Evolutionary conservation across 1,140 invertebrate species (phyloP).

Genomic region (Calliopsis andreniformis): DNA sequence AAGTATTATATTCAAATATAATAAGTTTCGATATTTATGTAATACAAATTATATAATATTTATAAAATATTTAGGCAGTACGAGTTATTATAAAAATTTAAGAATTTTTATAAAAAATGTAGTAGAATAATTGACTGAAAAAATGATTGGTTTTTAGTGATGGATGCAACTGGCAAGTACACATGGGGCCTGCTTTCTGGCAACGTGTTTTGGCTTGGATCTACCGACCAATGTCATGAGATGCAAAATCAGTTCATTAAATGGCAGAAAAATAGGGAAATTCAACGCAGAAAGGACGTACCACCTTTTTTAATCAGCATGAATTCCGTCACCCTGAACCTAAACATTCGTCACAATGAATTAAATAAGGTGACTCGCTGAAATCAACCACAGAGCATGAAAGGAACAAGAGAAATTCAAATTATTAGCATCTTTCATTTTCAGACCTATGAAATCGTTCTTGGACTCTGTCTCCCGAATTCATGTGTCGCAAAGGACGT

Average conservation of each 20-base stretch:
- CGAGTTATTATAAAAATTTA: no score
- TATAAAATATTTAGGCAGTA: no score
- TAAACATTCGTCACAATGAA: constrained; percentile 43
- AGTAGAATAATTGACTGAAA: no score
- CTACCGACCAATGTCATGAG: constrained; percentile 70
- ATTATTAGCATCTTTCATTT: constrained; percentile 5
- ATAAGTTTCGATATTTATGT: background rate
- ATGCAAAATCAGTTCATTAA: constrained; percentile 55
- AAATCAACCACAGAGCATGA: no score
- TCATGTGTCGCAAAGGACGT: constrained; percentile 69
- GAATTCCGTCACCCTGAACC: constrained; percentile 55
- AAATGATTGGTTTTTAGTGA: constrained; percentile 74
- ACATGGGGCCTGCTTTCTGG: constrained; percentile 72
- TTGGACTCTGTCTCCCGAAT: constrained; percentile 75
- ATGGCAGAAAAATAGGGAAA: constrained; percentile 14
- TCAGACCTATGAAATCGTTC: constrained; percentile 66
- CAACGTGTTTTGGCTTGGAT: constrained; percentile 74
- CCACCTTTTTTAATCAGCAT: constrained; percentile 65
- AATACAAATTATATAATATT: no score
- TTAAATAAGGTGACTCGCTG: constrained; percentile 57
- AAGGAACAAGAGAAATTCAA: no score
- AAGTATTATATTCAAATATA: no score
- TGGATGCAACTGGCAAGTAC: constrained; percentile 74
- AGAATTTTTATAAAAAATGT: no score
- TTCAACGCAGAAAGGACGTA: constrained; percentile 16